phyloP scores from a whole-genome alignment of 2,888 invertebrate species.

The Dryobotodes eremita region DNA sequence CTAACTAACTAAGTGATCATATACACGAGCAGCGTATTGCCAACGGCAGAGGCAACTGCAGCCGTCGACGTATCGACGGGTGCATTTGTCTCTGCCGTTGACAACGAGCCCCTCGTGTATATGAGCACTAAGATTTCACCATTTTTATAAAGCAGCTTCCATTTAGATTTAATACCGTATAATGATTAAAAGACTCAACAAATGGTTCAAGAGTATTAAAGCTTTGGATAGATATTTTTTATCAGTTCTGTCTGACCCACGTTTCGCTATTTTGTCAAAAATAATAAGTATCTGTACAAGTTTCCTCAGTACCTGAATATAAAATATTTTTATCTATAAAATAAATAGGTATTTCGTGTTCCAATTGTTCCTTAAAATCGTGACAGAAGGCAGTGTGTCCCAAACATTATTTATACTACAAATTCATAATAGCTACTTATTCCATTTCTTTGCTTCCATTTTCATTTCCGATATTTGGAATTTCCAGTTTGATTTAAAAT shows the following conservation, averaged over 20 bases:
- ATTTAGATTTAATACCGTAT: background rate
- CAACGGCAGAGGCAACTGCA: too few species aligned
- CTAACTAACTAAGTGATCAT: too few species aligned
- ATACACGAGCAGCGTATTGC: too few species aligned
- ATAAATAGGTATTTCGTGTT: conserved; percentile 1
- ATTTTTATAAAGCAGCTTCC: background rate
- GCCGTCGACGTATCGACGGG: too few species aligned
- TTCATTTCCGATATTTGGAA: background rate
- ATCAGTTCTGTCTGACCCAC: background rate
- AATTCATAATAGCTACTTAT: conserved; percentile 30
- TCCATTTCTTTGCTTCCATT: background rate
- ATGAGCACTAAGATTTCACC: background rate
- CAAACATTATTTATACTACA: conserved; percentile 22
- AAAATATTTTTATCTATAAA: conserved; percentile 1
- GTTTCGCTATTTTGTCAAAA: background rate
- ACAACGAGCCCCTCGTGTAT: too few species aligned
- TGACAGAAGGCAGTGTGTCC: conserved; percentile 6
- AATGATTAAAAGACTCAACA: background rate
- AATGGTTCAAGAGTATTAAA: background rate
- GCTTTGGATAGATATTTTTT: background rate
- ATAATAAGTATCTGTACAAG: background rate
- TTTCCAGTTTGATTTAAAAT: conserved; percentile 17
- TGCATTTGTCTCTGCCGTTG: too few species aligned
- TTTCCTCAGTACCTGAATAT: background rate
- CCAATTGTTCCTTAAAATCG: conserved; percentile 17